Evolutionary conservation across 2,888 invertebrate genomes (phyloP), one percentile per base, ranked within the genome.

Genomic region (Caenorhabditis auriculariae): DNA sequence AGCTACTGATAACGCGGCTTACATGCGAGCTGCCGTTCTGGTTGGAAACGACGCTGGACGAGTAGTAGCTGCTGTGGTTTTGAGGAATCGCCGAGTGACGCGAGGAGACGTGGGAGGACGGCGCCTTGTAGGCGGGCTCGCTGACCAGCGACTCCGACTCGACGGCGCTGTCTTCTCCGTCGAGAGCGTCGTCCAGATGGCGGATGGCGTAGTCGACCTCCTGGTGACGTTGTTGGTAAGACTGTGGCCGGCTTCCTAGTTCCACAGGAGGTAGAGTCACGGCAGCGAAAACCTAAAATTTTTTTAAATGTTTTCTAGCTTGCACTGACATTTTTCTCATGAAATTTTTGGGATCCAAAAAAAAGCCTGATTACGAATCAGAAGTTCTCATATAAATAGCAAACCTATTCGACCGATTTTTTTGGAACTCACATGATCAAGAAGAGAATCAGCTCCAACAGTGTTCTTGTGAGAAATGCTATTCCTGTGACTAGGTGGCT

Each of bases 61-160:
- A 37, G 32, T 37, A 19, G 19, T 4, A 44, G 35, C n/a, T 45
- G 29, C n/a, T n/a, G n/a, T n/a, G n/a, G n/a, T n/a, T n/a, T n/a
- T n/a, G n/a, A n/a, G n/a, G n/a, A n/a, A n/a, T n/a, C n/a, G n/a
- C n/a, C n/a, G n/a, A n/a, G n/a, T n/a, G n/a, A n/a, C n/a, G 52
- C 2, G 52, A 51, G 4, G 44, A 26, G 7, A 49, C 50, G 35
- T 57, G 54, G 23, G 54, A 57, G 21, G 62, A 58, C 17, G 61
- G 61, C 41, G 61, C 66, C 21, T 50, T 55, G 56, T 55, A 66
- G 19, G 45, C 46, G 29, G 59, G 66, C 55, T 66, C 66, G 29
- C 61, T 61, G 28, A 45, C 59, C n/a, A 62, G 58, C 17, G 66
- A 66, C 21, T 66, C 56, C 9, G 54, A 50, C 21, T 55, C 52